Evolutionary conservation across 1,140 invertebrate species (phyloP).

Genomic region (Halesus radiatus): DNA sequence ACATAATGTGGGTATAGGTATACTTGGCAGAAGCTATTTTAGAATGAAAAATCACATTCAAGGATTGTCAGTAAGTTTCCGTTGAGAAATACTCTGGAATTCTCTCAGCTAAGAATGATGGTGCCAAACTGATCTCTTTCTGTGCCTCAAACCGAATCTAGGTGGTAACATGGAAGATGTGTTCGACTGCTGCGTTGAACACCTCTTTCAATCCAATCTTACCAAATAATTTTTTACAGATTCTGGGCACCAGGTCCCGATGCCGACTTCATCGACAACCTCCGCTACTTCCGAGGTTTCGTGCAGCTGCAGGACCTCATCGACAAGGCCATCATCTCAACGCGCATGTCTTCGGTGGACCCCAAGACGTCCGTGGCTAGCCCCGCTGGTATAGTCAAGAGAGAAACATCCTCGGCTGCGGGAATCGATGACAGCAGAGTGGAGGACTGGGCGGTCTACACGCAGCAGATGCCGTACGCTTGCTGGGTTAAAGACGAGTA

Average conservation of each 20-base stretch:
- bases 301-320: slow-evolving; percentile 77
- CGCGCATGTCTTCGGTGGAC: not conserved
- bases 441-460: slow-evolving; percentile 71
- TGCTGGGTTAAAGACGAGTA: slow-evolving; percentile 75
- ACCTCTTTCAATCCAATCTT: not conserved
- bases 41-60: too few relatives aligned
- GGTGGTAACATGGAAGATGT: too few relatives aligned
- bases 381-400: slow-evolving; percentile 59
- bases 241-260: slow-evolving; percentile 79
- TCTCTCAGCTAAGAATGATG: too few relatives aligned
- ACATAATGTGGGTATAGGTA: too few relatives aligned
- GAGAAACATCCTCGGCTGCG: slow-evolving; percentile 2
- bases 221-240: slow-evolving; percentile 56
- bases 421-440: slow-evolving; percentile 35
- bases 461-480: slow-evolving; percentile 78
- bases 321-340: slow-evolving; percentile 72
- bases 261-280: slow-evolving; percentile 73
- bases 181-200: too few relatives aligned
- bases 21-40: too few relatives aligned
- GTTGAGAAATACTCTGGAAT: too few relatives aligned
- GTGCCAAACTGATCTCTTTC: too few relatives aligned
- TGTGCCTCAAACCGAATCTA: too few relatives aligned
- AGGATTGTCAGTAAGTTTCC: too few relatives aligned
- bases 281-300: slow-evolving; percentile 78
- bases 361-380: not conserved